phyloP scores from a whole-genome alignment of 2,888 invertebrate genomes.

The Cataglyphis albicans region DNA sequence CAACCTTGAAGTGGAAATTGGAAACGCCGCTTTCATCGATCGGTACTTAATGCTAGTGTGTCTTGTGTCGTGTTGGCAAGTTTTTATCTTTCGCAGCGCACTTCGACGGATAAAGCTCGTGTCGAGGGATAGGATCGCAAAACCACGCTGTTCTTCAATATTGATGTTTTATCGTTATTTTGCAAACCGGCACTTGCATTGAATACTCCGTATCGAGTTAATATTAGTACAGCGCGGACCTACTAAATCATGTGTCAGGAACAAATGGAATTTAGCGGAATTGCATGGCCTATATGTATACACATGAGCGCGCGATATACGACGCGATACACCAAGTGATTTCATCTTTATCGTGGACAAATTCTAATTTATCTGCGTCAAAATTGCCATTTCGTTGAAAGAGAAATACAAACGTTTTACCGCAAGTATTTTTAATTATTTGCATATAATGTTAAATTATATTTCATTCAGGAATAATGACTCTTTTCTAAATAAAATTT shows the following conservation, averaged over 20 bases:
- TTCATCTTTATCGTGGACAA: conserved; percentile 7
- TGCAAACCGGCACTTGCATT: not conserved
- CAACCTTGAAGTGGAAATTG: conserved; percentile 43
- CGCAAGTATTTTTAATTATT: not conserved
- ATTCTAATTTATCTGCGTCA: not conserved
- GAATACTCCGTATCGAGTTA: conserved; percentile 32
- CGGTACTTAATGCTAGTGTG: conserved; percentile 30
- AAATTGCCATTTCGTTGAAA: not conserved
- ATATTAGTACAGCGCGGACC: conserved; percentile 42
- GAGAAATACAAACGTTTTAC: not conserved
- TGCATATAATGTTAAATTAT: not conserved
- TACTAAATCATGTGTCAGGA: conserved; percentile 47
- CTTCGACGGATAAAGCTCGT: conserved; percentile 8
- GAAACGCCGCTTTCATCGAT: conserved; percentile 24
- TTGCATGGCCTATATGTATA: not conserved
- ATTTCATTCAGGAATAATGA: not conserved
- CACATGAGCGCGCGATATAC: not conserved
- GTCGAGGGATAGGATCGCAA: conserved; percentile 8
- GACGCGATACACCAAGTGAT: conserved; percentile 5
- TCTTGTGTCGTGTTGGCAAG: conserved; percentile 17
- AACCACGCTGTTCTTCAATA: conserved; percentile 30
- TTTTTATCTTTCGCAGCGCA: conserved; percentile 15
- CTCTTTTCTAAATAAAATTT: not conserved
- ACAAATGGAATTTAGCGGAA: conserved; percentile 42
- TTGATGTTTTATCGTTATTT: conserved; percentile 38